Conservation (phyloP, 2,113 vertebrate genomes). For the Chlorodrepanis virens region DNA sequence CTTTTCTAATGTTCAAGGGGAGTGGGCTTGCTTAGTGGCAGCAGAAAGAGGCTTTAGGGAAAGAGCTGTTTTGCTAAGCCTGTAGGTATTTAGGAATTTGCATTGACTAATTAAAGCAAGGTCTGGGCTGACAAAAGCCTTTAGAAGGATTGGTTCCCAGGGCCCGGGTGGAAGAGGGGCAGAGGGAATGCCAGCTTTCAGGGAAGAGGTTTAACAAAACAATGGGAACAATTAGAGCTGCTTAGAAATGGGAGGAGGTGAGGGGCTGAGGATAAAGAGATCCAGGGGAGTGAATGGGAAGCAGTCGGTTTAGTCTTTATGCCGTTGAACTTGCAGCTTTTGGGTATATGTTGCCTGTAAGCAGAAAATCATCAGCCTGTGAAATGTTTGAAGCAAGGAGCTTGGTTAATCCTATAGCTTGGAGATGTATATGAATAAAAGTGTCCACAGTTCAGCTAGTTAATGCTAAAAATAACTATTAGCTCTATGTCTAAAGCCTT, state of each 20-base stretch:
- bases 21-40: slow-evolving; percentile 32
- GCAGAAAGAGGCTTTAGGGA: slow-evolving; percentile 44
- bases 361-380: neutral
- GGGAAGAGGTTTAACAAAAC: slow-evolving; percentile 40
- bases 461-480: slow-evolving; percentile 13
- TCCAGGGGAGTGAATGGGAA: neutral
- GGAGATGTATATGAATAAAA: neutral
- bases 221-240: slow-evolving; percentile 47
- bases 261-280: slow-evolving; percentile 2
- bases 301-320: neutral
- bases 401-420: neutral
- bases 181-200: slow-evolving; percentile 13
- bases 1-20: neutral
- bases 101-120: slow-evolving; percentile 57
- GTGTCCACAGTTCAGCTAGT: neutral
- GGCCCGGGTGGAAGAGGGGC: neutral
- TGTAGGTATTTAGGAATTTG: slow-evolving; percentile 65
- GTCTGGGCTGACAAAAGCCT: slow-evolving; percentile 53
- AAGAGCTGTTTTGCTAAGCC: slow-evolving; percentile 45
- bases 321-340: neutral
- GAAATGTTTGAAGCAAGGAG: neutral
- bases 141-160: slow-evolving; percentile 15
- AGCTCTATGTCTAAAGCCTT: neutral
- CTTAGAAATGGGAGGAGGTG: slow-evolving; percentile 48
- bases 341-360: neutral